Base-by-base conservation (phyloP, 2,113 vertebrate species). In the Micronycteris hirsuta region DNA sequence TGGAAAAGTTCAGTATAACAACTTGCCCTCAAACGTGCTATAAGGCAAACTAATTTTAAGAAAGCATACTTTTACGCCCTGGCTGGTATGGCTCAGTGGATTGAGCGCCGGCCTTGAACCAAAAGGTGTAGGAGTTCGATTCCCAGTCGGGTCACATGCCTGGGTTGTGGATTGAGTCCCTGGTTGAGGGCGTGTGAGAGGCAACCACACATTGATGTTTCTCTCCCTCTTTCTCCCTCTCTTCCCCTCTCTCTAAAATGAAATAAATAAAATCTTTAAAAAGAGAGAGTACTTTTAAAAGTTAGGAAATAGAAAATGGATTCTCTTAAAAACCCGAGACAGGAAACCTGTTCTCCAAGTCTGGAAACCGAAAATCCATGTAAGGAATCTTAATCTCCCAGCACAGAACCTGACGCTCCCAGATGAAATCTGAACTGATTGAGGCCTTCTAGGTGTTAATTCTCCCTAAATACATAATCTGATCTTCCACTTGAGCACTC, bases 241-340 rank as follows among this genome's bases (percentile, higher is more conserved):
- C 58, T 61, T 61, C 58, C 11, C 58, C 58, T 61, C 58, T 61
- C 10, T 61, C 58, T 61, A 61, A 61, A 61, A 61, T 28, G 26
- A 61, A 61, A 28, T 61, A 61, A 26, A 56, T 56, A 24, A 56
- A 61, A 4, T 26, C 24, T 61, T 28, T 28, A 12, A 61, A 28
- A 58, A 11, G 24, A 61, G 24, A 61, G 43, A 67, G 19, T 41
- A 74, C 7, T 58, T 93, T 74, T 31, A 36, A 17, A 86, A 73
- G 43, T 93, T 87, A 54, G 31, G 63, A 86, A 78, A 52, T 14
- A 31, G 4, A 36, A 89, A 70, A 71, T 80, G 9, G 9, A 38
- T 73, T 82, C 36, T 70, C 33, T 95, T 88, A 71, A 52, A 96
- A 95, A 70, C 84, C 16, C 5, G 58, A 89, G 84, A 71, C 22